Evolutionary conservation across 2,888 invertebrate genomes (phyloP).

Genomic region (Graphium colonna): DNA sequence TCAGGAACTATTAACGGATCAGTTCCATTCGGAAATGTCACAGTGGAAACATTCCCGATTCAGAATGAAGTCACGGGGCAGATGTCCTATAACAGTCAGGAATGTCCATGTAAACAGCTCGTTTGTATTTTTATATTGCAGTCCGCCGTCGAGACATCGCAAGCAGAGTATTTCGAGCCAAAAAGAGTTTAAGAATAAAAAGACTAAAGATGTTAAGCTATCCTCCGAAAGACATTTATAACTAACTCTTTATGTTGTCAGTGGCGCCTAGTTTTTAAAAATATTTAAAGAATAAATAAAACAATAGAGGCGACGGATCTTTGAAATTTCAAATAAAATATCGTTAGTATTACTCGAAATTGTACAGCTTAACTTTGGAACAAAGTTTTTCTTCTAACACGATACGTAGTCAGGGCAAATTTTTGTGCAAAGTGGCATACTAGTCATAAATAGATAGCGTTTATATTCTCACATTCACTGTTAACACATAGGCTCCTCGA

Average conservation of each 20-base stretch:
- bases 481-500: no score
- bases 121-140: conserved; percentile 7
- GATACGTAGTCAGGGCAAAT: no score
- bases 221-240: conserved; percentile 14
- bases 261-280: not conserved
- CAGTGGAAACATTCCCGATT: not conserved
- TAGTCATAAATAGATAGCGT: no score
- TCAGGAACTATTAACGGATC: no score
- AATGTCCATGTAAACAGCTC: not conserved
- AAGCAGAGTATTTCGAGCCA: conserved; percentile 15
- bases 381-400: no score
- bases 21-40: not conserved
- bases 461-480: no score
- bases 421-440: no score
- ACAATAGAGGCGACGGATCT: not conserved
- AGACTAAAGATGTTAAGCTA: not conserved
- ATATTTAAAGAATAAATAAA: conserved; percentile 15
- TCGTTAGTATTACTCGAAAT: no score
- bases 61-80: not conserved
- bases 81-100: not conserved
- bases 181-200: conserved; percentile 14
- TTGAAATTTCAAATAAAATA: conserved; percentile 24
- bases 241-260: conserved; percentile 7
- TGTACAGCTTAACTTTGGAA: no score
- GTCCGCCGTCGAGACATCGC: not conserved